These are phyloP conservation scores for Phymorhynchus buccinoides DNA, from an alignment of 1,140 invertebrate genomes.

Conservation along the genomic window DNA sequence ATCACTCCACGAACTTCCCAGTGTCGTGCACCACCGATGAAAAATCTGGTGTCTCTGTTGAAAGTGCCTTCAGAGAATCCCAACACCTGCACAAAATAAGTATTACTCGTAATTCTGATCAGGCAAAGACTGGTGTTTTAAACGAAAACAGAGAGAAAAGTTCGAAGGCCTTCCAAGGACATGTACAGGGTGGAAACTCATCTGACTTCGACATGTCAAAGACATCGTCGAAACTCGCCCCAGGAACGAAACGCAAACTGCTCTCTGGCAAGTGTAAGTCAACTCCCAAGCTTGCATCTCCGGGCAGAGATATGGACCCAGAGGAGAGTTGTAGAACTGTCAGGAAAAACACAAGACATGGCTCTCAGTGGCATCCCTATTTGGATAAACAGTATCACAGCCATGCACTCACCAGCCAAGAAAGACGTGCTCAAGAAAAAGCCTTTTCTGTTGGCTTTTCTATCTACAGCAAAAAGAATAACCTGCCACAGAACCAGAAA, in stretches of 20 bases:
- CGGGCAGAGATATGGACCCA: background rate
- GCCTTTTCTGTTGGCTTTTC: background rate
- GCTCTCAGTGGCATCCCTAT: background rate
- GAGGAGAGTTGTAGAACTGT: background rate
- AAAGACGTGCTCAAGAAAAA: background rate
- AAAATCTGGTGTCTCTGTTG: background rate
- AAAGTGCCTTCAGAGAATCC: background rate
- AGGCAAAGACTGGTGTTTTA: too few species aligned
- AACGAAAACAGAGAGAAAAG: too few species aligned
- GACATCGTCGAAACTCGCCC: background rate
- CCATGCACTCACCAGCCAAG: background rate
- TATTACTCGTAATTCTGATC: background rate
- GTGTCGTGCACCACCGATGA: background rate
- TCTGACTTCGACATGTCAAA: background rate
- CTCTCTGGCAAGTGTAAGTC: background rate
- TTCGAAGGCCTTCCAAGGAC: background rate
- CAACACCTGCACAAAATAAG: background rate
- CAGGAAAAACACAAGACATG: background rate
- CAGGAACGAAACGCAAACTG: background rate
- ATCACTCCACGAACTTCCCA: background rate
- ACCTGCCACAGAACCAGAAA: background rate
- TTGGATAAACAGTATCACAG: background rate
- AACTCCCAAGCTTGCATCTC: background rate
- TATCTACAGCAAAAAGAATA: background rate
- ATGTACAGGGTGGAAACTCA: background rate